Evolutionary conservation across 37 sponge, comb jelly and placozoan species (phyloP).

Genomic region (Hormiphora californensis): DNA sequence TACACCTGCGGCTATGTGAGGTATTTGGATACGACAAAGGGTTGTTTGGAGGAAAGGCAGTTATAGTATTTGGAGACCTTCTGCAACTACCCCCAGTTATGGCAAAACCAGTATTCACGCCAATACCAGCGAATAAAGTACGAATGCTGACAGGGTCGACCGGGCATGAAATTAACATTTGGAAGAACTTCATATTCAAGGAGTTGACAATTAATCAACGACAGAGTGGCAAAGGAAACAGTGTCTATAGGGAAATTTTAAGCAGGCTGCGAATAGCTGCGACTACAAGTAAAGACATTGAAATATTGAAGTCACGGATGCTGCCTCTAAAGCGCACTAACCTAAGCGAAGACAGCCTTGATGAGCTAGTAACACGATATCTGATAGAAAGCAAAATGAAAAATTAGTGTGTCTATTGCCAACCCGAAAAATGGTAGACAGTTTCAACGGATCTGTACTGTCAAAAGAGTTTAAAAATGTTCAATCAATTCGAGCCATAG

Average conservation of each 20-base stretch:
- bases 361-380: too few species aligned
- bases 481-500: slow-evolving; percentile 28
- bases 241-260: too few species aligned
- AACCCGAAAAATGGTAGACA: slow-evolving; percentile 19
- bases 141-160: too few species aligned
- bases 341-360: too few species aligned
- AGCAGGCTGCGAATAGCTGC: too few species aligned
- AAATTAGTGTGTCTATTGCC: slow-evolving; percentile 65
- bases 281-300: too few species aligned
- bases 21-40: too few species aligned
- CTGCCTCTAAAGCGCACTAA: too few species aligned
- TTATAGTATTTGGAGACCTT: slow-evolving; percentile 59
- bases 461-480: background rate
- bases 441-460: slow-evolving; percentile 55
- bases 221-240: slow-evolving; percentile 58
- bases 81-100: slow-evolving; percentile 58
- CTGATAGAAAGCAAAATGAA: too few species aligned
- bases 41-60: slow-evolving; percentile 44
- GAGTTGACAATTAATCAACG: slow-evolving; percentile 66
- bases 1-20: slow-evolving; percentile 61
- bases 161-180: slow-evolving; percentile 56
- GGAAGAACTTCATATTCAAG: slow-evolving; percentile 43
- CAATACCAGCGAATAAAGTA: background rate
- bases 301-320: too few species aligned
- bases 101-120: slow-evolving; percentile 7